Percentiles rank a stretch among this genome's conserved stretches.
Conservation (phyloP, 2,888 invertebrate genomes). For the Aleiodes testaceus region DNA sequence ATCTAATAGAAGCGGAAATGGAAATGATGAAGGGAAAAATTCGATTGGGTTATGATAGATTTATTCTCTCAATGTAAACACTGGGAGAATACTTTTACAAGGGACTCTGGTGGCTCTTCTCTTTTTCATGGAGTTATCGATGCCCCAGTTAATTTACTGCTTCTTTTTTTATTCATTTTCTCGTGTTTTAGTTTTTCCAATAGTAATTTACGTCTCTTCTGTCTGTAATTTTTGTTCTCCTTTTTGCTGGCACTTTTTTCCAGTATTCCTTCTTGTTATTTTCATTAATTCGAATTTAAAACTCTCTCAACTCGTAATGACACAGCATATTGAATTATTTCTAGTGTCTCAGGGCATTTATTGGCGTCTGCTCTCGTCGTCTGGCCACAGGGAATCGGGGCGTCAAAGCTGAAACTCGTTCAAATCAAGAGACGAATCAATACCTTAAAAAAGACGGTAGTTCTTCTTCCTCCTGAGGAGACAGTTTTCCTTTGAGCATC, state of each 20-base stretch:
- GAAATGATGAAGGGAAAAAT: constrained; percentile 27
- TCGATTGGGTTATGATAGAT: constrained; percentile 33
- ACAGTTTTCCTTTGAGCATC: constrained; percentile 44
- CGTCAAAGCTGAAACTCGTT: constrained; percentile 42
- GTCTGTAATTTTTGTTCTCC: background rate
- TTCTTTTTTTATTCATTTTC: background rate
- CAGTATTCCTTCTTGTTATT: background rate
- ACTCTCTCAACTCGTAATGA: background rate
- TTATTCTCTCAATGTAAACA: constrained; percentile 30
- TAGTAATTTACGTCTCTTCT: constrained; percentile 14
- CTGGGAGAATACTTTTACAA: constrained; percentile 30
- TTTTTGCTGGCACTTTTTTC: background rate
- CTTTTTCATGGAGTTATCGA: constrained; percentile 24
- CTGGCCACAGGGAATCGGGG: constrained; percentile 23
- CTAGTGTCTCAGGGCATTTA: background rate
- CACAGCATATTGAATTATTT: background rate
- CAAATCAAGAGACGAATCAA: constrained; percentile 41
- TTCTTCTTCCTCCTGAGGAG: background rate
- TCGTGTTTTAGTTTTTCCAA: constrained; percentile 1
- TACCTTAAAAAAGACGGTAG: constrained; percentile 26
- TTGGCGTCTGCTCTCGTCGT: constrained; percentile 8
- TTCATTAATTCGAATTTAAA: background rate
- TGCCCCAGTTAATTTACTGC: constrained; percentile 12
- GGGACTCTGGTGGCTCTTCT: constrained; percentile 25
- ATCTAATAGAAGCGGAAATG: constrained; percentile 8